Percentiles rank a stretch among this genome's conserved stretches.
phyloP scores from a whole-genome alignment of 1,140 invertebrate genomes.

The Planococcus citri region DNA sequence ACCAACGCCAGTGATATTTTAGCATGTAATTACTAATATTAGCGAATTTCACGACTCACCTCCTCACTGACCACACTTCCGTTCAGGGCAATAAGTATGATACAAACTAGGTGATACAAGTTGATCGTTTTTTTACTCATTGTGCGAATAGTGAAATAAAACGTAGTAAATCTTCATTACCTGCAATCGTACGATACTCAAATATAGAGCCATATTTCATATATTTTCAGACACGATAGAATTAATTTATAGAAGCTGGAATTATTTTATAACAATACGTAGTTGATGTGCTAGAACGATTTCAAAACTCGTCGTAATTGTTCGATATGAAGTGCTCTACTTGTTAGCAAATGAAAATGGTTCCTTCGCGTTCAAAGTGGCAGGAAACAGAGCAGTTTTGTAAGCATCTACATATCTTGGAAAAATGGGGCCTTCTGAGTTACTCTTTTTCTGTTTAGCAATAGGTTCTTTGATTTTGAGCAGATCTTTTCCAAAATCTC shows the following conservation, averaged over 20 bases:
- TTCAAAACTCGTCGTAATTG: background rate
- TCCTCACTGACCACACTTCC: background rate
- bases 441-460: too few relatives aligned
- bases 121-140: background rate
- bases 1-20: too few relatives aligned
- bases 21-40: too few relatives aligned
- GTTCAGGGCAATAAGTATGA: background rate
- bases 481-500: too few relatives aligned
- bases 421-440: too few relatives aligned
- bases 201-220: too few relatives aligned
- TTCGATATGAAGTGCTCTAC: slow-evolving; percentile 5
- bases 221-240: background rate
- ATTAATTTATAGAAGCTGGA: background rate
- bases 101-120: background rate
- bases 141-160: background rate
- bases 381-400: too few relatives aligned
- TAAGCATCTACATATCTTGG: too few relatives aligned
- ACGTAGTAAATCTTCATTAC: background rate
- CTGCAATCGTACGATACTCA: too few relatives aligned
- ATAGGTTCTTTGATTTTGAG: too few relatives aligned
- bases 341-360: background rate
- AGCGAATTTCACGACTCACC: background rate
- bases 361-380: too few relatives aligned
- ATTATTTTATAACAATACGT: background rate
- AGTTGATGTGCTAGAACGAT: background rate